These are phyloP conservation scores for Gephyroberyx darwinii DNA, from an alignment of 2,797 vertebrate genomes.

Conservation along the genomic window DNA sequence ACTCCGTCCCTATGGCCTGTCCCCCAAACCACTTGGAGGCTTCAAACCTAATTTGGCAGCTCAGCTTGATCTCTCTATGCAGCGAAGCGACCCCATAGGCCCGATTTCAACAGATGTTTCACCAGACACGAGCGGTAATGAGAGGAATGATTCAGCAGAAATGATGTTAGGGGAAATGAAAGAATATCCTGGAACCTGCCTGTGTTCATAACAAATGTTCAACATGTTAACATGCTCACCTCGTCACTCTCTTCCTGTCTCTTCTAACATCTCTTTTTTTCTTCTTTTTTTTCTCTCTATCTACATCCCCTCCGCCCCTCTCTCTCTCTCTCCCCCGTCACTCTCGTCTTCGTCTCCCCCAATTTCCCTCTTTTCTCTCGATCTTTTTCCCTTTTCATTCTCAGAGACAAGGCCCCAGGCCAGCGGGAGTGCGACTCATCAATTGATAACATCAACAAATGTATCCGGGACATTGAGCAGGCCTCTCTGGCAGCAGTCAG, in stretches of 20 bases:
- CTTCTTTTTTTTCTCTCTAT: constrained; percentile 7
- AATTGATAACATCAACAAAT: constrained; percentile 96
- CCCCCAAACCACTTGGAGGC: constrained; percentile 30
- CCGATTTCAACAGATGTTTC: constrained; percentile 41
- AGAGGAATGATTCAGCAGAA: constrained; percentile 33
- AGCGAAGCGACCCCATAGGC: constrained; percentile 27
- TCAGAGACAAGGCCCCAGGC: constrained; percentile 97
- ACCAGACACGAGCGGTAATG: constrained; percentile 33
- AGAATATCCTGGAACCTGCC: constrained; percentile 34
- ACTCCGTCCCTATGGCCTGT: constrained; percentile 36
- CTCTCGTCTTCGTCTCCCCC: constrained; percentile 29
- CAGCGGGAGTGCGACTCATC: constrained; percentile 97
- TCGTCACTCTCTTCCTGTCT: constrained; percentile 23
- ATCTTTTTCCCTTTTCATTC: constrained; percentile 35
- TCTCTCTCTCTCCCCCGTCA: constrained; percentile 14
- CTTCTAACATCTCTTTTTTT: not conserved
- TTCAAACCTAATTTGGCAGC: constrained; percentile 63
- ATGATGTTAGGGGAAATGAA: constrained; percentile 23
- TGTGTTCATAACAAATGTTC: constrained; percentile 31
- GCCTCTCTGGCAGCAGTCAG: constrained; percentile 94
- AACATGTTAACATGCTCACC: constrained; percentile 33
- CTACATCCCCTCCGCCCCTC: not conserved
- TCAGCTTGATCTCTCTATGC: constrained; percentile 45
- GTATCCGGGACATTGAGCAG: constrained; percentile 97
- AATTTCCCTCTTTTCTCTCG: constrained; percentile 36